Conservation (phyloP, 1,140 invertebrate genomes). For the Thrips palmi region DNA sequence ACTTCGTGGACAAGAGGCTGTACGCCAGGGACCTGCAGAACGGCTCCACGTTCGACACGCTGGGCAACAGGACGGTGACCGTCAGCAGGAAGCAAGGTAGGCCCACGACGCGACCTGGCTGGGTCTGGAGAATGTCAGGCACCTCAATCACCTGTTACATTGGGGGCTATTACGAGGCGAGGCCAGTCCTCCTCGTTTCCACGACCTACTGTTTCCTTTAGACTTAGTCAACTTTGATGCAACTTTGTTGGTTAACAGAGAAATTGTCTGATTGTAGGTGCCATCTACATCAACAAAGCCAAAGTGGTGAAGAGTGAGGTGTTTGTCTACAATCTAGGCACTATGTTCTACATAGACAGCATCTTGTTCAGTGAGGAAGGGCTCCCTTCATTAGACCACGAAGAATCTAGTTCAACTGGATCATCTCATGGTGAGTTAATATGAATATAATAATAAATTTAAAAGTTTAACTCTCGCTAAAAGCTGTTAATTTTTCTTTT, state of each 20-base stretch:
- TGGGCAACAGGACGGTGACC: slow-evolving; percentile 31
- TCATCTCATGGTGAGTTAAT: too few relatives aligned
- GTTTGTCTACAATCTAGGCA: slow-evolving; percentile 39
- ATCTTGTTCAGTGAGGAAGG: slow-evolving; percentile 26
- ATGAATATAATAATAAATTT: too few relatives aligned
- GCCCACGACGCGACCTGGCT: too few relatives aligned
- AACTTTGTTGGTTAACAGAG: too few relatives aligned
- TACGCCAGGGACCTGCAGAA: slow-evolving; percentile 35
- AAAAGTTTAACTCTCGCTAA: too few relatives aligned
- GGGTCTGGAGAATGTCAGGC: too few relatives aligned
- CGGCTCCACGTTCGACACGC: slow-evolving; percentile 27
- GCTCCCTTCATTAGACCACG: too few relatives aligned
- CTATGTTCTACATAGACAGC: slow-evolving; percentile 38
- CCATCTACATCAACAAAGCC: slow-evolving; percentile 18
- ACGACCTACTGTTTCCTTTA: neutral
- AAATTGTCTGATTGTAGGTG: too few relatives aligned
- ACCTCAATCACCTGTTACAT: too few relatives aligned
- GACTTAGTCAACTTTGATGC: neutral
- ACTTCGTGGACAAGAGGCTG: slow-evolving; percentile 36
- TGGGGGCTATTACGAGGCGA: too few relatives aligned
- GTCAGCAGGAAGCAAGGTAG: slow-evolving; percentile 28
- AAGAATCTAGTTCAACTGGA: too few relatives aligned
- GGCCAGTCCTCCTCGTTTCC: neutral
- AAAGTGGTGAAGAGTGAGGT: slow-evolving; percentile 35
- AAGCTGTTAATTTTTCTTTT: too few relatives aligned